A percentile compares a stretch with the other conserved stretches of the same genome.
Conservation (phyloP, 2,888 invertebrate species). For the Andrena dorsata region DNA sequence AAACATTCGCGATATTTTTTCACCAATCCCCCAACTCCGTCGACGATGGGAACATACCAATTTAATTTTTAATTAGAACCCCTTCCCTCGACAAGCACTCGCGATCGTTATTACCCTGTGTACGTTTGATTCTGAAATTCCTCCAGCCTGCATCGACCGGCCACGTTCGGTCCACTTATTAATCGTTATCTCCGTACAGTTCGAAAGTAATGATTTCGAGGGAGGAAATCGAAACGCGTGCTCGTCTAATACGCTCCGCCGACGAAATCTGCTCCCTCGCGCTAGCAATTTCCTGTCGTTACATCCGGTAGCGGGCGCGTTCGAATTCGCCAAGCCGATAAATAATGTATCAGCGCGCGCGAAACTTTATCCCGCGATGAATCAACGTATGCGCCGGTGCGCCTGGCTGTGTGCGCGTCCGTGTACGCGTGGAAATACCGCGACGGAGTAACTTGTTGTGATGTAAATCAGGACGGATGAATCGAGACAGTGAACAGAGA, state of each 20-base stretch:
- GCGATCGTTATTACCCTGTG: neutral
- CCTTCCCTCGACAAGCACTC: neutral
- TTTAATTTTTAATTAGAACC: conserved; percentile 47
- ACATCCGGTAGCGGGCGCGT: conserved; percentile 30
- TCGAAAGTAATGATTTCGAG: conserved; percentile 13
- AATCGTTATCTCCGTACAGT: conserved; percentile 2
- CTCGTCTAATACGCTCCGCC: conserved; percentile 17
- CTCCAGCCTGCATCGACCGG: neutral
- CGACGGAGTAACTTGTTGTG: conserved; percentile 65
- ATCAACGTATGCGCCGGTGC: conserved; percentile 42
- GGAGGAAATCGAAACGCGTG: conserved; percentile 18
- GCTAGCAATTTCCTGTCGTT: conserved; percentile 40
- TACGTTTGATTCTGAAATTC: neutral
- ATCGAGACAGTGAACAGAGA: conserved; percentile 65
- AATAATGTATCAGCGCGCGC: conserved; percentile 70
- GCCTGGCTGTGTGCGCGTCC: neutral
- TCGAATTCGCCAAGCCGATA: conserved; percentile 64
- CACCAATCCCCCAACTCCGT: neutral
- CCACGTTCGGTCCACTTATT: neutral
- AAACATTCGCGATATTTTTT: neutral
- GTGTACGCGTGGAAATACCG: conserved; percentile 58
- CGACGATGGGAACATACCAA: conserved; percentile 22
- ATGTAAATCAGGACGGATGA: conserved; percentile 69
- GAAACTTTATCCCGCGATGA: conserved; percentile 64
- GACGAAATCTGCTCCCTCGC: conserved; percentile 39